These are phyloP conservation scores for Caprella mutica DNA, from an alignment of 2,888 invertebrate species.

Conservation along the genomic window DNA sequence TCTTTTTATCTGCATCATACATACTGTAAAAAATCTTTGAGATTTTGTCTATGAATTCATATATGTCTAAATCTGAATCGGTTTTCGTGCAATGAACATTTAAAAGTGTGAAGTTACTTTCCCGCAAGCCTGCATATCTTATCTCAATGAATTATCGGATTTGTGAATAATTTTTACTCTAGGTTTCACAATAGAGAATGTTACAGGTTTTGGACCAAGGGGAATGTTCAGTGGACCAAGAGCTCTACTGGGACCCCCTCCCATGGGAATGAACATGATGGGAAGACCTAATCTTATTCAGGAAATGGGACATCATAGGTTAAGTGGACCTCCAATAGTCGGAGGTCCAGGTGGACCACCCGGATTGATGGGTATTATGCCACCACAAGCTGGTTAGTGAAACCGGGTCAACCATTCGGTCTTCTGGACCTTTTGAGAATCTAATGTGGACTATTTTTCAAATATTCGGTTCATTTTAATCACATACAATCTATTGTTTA, in stretches of 20 bases:
- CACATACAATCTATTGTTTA: background rate
- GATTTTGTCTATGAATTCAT: background rate
- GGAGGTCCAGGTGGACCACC: background rate
- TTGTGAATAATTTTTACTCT: too few relatives aligned
- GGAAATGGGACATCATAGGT: conserved; percentile 1
- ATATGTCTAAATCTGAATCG: too few relatives aligned
- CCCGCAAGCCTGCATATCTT: too few relatives aligned
- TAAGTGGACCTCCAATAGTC: background rate
- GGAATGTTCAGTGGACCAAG: background rate
- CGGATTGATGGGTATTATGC: background rate
- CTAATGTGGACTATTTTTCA: conserved; percentile 3
- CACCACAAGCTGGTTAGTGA: too few relatives aligned
- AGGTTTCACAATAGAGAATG: background rate
- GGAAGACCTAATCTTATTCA: background rate
- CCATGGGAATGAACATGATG: conserved; percentile 7
- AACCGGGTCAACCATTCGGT: too few relatives aligned
- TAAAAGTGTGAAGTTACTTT: too few relatives aligned
- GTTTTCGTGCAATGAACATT: too few relatives aligned
- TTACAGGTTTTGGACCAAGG: conserved; percentile 7
- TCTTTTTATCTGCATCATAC: too few relatives aligned
- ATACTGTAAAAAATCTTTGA: background rate
- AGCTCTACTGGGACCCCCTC: conserved; percentile 4
- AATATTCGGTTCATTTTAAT: background rate
- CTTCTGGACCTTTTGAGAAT: too few relatives aligned
- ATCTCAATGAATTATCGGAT: too few relatives aligned